Evolutionary conservation across 2,888 invertebrate genomes (phyloP), one percentile per base, ranked within the genome.

Genomic region (Polyploca ridens): DNA sequence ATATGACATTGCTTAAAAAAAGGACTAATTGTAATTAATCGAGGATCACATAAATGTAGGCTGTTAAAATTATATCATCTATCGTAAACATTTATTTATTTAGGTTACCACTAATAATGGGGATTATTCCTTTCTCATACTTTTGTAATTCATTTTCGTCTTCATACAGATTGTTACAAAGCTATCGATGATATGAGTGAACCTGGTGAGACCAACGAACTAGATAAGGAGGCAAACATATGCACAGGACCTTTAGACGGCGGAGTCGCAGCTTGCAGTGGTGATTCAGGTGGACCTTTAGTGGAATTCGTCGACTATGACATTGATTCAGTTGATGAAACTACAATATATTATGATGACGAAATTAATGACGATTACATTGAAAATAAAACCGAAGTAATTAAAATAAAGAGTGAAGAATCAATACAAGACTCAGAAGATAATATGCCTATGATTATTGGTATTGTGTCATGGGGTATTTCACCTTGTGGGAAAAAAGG

Each of bases 221-320:
- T 95, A 1, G 85, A 88, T 63, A 84, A 85, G 74, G 71, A 86
- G 0, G 88, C 91, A 27, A 94, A 95, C 69, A 84, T 95, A 46
- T 95, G 95, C 75, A 95, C 95, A 0, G 95, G 95, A 0, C 95
- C 95, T 0, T 74, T 90, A 6, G 81, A 80, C 5, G 94, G 94
- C 3, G 94, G 94, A 0, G 75, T 91, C 14, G 90, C 94, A n/a
- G 95, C 94, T 13, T 95, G 95, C 74, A 89, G 81, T 60, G 95
- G 95, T 14, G 95, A 95, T 69, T 95, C 95, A 10, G 95, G 95
- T 3, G 95, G 95, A 11, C 95, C 95, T 0, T 79, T 95, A 13
- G 85, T 94, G 27, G 85, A 84, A 72, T 85, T 79, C 44, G 62
- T 81, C 5, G 69, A 71, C 44, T 44, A 61, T 41, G 41, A 41